phyloP scores from a whole-genome alignment of 2,113 vertebrate genomes.

The Harpagus bidentatus region DNA sequence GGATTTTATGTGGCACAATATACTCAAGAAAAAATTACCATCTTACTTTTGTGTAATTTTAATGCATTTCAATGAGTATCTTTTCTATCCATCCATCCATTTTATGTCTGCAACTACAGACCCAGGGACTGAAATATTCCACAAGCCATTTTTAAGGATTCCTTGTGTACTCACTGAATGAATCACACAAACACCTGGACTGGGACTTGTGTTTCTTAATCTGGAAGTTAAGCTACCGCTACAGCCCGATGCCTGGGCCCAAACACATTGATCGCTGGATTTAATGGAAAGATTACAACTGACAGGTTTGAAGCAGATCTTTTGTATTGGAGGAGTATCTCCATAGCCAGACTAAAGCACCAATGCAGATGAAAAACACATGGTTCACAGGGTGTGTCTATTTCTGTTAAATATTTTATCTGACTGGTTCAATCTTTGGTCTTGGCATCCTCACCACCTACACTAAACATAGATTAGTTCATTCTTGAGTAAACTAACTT shows the following conservation, averaged over 20 bases:
- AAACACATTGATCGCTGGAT: not conserved
- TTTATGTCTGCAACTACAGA: not conserved
- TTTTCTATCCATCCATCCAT: not conserved
- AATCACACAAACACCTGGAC: not conserved
- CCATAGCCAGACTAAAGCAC: not conserved
- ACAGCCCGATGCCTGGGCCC: not conserved
- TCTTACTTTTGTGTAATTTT: not conserved
- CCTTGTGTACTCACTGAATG: not conserved
- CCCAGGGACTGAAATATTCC: not conserved
- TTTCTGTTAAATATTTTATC: slow-evolving; percentile 9
- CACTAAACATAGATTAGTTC: not conserved
- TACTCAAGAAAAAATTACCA: not conserved
- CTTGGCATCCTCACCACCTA: not conserved
- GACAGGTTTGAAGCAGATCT: not conserved
- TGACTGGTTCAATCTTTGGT: not conserved
- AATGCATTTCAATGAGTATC: not conserved
- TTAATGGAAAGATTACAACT: not conserved
- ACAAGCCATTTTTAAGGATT: not conserved
- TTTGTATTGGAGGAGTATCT: not conserved
- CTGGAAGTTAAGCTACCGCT: not conserved
- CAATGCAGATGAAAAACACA: not conserved
- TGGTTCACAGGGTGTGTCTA: not conserved
- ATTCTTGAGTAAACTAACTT: not conserved
- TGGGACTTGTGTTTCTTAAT: not conserved
- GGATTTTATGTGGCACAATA: not conserved